Conservation (phyloP, 2,888 invertebrate genomes). For the Mythimna impura region DNA sequence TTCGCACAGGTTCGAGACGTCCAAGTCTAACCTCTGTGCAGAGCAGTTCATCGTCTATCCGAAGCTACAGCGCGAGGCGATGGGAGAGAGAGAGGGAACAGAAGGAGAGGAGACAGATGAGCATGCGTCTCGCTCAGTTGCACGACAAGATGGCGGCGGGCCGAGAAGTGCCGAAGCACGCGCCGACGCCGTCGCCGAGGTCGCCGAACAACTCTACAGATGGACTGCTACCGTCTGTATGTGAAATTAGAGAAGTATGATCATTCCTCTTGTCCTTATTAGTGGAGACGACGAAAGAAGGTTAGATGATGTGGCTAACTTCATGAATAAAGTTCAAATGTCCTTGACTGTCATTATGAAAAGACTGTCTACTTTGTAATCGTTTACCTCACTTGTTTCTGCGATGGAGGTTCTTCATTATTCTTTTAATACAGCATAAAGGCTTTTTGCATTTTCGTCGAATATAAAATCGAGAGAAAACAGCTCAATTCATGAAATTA, state of each 20-base stretch:
- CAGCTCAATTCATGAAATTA: conserved; percentile 38
- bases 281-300: conserved; percentile 53
- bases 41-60: conserved; percentile 95
- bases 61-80: conserved; percentile 95
- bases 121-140: conserved; percentile 93
- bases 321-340: conserved; percentile 36
- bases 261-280: conserved; percentile 74
- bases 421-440: too few relatives aligned
- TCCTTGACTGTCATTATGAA: not conserved
- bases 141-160: conserved; percentile 91
- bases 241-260: conserved; percentile 94
- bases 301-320: conserved; percentile 40
- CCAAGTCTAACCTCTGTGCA: conserved; percentile 96
- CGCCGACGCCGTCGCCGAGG: conserved; percentile 93
- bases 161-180: conserved; percentile 86
- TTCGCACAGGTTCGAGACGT: conserved; percentile 94
- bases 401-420: not conserved
- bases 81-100: conserved; percentile 95
- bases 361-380: not conserved
- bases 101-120: conserved; percentile 95
- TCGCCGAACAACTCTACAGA: conserved; percentile 95
- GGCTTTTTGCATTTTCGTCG: not conserved
- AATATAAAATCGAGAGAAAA: not conserved
- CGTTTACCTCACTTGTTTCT: not conserved
- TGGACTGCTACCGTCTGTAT: conserved; percentile 94